phyloP scores from a whole-genome alignment of 2,888 invertebrate species.

The Falcaria lacertinaria region DNA sequence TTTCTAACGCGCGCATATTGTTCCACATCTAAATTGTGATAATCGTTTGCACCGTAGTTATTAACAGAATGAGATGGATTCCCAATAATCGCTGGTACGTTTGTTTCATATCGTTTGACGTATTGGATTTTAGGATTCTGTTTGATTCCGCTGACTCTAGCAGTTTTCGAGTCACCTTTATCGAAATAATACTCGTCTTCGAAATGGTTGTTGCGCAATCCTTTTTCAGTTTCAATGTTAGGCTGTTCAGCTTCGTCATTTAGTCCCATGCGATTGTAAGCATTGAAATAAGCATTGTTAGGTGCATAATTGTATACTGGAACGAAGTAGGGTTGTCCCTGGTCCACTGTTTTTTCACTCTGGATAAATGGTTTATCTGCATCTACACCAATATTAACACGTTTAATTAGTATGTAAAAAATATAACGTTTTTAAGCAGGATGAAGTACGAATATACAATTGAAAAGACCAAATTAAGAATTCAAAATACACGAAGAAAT shows the following conservation, averaged over 20 bases:
- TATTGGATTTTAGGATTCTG: neutral
- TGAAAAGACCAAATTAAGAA: too few relatives aligned
- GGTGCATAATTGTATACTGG: conserved; percentile 43
- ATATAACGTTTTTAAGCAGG: too few relatives aligned
- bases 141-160: neutral
- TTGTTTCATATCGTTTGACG: neutral
- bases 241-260: conserved; percentile 23
- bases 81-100: neutral
- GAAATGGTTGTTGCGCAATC: neutral
- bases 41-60: too few relatives aligned
- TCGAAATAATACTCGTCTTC: neutral
- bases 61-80: too few relatives aligned
- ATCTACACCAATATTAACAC: too few relatives aligned
- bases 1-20: conserved; percentile 33
- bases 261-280: conserved; percentile 42
- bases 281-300: conserved; percentile 43
- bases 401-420: too few relatives aligned
- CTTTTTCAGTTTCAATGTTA: conserved; percentile 2
- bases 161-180: conserved; percentile 3
- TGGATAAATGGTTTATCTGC: conserved; percentile 14
- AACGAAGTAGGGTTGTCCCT: conserved; percentile 35
- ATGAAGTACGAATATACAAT: too few relatives aligned
- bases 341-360: conserved; percentile 4
- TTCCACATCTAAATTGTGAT: too few relatives aligned
- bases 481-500: too few relatives aligned